Base-by-base conservation (phyloP, 2,113 vertebrate species). In the Anas platyrhynchos region DNA sequence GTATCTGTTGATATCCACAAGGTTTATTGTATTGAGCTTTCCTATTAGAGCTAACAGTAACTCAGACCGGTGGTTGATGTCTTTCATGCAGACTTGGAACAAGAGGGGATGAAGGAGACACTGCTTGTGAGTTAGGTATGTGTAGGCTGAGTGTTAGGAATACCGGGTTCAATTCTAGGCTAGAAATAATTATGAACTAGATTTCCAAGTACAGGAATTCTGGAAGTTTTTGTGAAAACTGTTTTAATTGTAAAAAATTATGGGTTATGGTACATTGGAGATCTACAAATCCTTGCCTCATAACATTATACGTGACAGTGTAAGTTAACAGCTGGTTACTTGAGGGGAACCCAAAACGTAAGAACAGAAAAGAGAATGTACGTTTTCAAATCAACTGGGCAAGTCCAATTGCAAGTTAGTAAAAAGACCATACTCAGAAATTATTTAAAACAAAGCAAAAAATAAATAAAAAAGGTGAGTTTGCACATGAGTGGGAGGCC, bases 1-100 rank as follows among this genome's bases (percentile, higher is more conserved):
- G 34, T 80, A 2, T 0, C 12, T 63, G 23, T 26, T 67, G 34
- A 31, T 63, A 25, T 0, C 46, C 58, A 2, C 23, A 16, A 7
- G 67, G 68, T 21, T 76, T 15, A 3, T 12, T 61, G n/a, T 63
- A 78, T 59, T 38, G 48, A 83, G 48, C 73, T 83, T 31, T 71
- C 22, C 20, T 44, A 0, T 7, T 48, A 43, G 31, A 62, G 46
- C 32, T 38, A 17, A 11, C 13, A 34, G 21, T 61, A 68, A 62
- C 25, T 41, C 0, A 3, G 36, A 25, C 27, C 56, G n/a, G 74
- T 6, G 7, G 27, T 3, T 3, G 1, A 3, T 65, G 38, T 5
- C 48, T 76, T 84, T 46, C 11, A 5, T 23, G 27, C 41, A 69
- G 12, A 16, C 20, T 7, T 44, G 50, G 44, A 13, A 27, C 7